Evolutionary conservation across 1,140 invertebrate genomes (phyloP).

Genomic region (Anastatus disparis): DNA sequence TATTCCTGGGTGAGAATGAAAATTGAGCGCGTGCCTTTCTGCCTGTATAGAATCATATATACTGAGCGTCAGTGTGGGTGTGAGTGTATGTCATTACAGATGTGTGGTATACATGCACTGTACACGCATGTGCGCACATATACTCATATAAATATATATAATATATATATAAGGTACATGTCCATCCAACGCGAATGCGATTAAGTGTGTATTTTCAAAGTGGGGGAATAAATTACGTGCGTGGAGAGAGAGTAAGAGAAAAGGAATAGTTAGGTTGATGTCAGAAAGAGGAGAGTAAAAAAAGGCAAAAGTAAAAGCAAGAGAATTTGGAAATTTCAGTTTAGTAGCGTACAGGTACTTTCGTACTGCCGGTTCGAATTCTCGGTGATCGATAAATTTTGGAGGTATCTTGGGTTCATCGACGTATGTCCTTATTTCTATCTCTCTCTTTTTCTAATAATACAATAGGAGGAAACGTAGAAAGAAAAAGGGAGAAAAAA

Average conservation of each 20-base stretch:
- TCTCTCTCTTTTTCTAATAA: neutral
- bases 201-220: neutral
- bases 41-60: too few species aligned
- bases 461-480: too few species aligned
- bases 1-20: too few species aligned
- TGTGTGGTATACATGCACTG: neutral
- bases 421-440: neutral
- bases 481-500: conserved; percentile 38
- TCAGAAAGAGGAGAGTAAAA: conserved; percentile 5
- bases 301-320: neutral
- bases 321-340: conserved; percentile 24
- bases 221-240: neutral
- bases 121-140: neutral
- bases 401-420: neutral
- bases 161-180: too few species aligned
- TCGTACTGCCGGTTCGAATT: neutral
- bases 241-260: neutral
- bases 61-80: neutral
- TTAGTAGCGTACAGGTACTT: neutral
- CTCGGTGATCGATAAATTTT: conserved; percentile 29
- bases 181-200: neutral
- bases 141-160: neutral
- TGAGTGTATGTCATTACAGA: neutral
- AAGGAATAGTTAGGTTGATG: conserved; percentile 20
- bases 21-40: neutral